Evolutionary conservation across 92 coral and sea anemone species (phyloP).

Genomic region (Heteractis magnifica): DNA sequence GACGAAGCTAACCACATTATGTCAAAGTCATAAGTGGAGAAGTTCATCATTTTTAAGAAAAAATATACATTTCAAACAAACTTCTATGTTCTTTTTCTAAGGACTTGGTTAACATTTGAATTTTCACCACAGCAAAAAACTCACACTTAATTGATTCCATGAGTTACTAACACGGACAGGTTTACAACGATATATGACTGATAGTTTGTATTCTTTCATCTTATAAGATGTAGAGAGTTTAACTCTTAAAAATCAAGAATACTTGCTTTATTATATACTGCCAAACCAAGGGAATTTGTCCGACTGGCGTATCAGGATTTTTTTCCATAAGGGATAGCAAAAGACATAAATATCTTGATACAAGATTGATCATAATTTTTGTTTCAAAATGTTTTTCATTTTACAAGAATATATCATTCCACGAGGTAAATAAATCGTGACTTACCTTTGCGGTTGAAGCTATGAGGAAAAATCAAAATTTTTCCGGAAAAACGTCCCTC

Average conservation of each 20-base stretch:
- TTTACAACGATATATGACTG: neutral
- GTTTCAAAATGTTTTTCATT: neutral
- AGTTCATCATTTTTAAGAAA: too few relatives aligned
- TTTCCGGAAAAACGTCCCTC: constrained; percentile 24
- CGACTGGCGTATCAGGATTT: neutral
- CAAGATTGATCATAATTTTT: neutral
- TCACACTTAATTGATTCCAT: too few relatives aligned
- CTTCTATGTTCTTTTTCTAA: too few relatives aligned
- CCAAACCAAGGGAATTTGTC: neutral
- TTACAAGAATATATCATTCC: neutral
- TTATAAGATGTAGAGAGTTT: neutral
- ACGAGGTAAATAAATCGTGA: neutral
- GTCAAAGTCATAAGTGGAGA: neutral
- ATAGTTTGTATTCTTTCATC: neutral
- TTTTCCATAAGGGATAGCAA: neutral
- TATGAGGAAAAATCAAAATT: constrained; percentile 18
- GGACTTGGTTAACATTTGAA: too few relatives aligned
- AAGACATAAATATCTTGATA: neutral
- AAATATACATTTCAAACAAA: too few relatives aligned
- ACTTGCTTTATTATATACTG: neutral
- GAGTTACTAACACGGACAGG: too few relatives aligned
- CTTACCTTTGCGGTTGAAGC: constrained; percentile 23
- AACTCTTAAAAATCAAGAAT: neutral
- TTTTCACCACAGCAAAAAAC: too few relatives aligned
- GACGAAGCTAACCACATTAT: neutral